A percentile compares a stretch with the other conserved stretches of the same genome.
These are phyloP conservation scores for Aethina tumida DNA, from an alignment of 1,140 invertebrate species.

Conservation along the genomic window DNA sequence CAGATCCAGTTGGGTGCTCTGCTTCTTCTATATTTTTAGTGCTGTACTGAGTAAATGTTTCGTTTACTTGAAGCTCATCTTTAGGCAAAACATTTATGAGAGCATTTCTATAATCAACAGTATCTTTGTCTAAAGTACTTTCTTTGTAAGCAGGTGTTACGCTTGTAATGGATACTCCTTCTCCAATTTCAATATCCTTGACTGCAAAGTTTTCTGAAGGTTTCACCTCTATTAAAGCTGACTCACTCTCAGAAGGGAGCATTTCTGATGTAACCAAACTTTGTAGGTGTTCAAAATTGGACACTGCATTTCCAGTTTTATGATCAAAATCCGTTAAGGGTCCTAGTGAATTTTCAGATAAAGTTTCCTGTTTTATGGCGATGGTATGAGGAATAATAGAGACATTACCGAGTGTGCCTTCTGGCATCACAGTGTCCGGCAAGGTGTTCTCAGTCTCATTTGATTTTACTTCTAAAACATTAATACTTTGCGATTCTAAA, in stretches of 20 bases:
- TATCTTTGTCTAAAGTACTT: slow-evolving; percentile 30
- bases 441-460: slow-evolving; percentile 44
- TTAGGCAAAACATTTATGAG: slow-evolving; percentile 22
- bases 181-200: slow-evolving; percentile 38
- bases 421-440: slow-evolving; percentile 30
- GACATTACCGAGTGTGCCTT: slow-evolving; percentile 37
- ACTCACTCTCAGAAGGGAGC: slow-evolving; percentile 42
- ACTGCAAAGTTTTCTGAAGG: slow-evolving; percentile 36
- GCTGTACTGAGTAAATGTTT: slow-evolving; percentile 25
- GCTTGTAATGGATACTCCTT: slow-evolving; percentile 40
- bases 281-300: slow-evolving; percentile 37
- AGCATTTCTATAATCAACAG: slow-evolving; percentile 28
- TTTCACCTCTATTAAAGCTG: slow-evolving; percentile 35
- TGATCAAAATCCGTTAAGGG: slow-evolving; percentile 24
- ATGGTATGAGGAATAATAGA: slow-evolving; percentile 41
- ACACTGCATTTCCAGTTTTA: slow-evolving; percentile 34
- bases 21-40: slow-evolving; percentile 24
- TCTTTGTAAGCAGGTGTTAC: slow-evolving; percentile 45
- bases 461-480: slow-evolving; percentile 37
- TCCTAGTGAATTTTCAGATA: slow-evolving; percentile 16
- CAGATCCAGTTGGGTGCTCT: slow-evolving; percentile 16
- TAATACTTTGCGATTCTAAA: slow-evolving; percentile 39
- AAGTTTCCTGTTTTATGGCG: slow-evolving; percentile 41
- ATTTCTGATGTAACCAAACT: slow-evolving; percentile 34
- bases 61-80: slow-evolving; percentile 26